phyloP scores from a whole-genome alignment of 2,113 vertebrate species.

The Neodontobutis hainanensis region DNA sequence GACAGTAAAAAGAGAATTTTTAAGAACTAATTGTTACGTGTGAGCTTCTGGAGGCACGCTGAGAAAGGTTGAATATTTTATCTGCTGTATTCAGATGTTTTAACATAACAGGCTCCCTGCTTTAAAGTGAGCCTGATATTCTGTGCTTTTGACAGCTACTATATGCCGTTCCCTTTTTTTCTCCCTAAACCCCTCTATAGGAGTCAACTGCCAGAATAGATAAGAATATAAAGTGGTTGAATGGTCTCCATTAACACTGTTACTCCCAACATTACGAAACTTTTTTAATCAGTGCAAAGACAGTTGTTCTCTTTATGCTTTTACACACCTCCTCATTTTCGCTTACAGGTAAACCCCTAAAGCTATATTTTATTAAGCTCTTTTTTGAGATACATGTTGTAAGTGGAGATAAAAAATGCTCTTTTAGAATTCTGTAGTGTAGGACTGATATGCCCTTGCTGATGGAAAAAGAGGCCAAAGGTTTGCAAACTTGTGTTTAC shows the following conservation, averaged over 20 bases:
- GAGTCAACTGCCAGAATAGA: neutral
- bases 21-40: neutral
- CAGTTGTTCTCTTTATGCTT: neutral
- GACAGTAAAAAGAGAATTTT: neutral
- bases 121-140: slow-evolving; percentile 26
- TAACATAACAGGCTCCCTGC: slow-evolving; percentile 13
- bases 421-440: neutral
- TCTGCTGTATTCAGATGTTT: slow-evolving; percentile 23
- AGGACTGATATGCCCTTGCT: no score
- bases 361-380: no score
- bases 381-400: neutral
- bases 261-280: neutral
- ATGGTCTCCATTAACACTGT: neutral
- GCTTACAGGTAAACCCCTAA: no score
- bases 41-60: neutral
- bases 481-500: no score
- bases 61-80: slow-evolving; percentile 9
- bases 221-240: neutral
- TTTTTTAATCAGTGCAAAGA: neutral
- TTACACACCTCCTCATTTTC: no score
- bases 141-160: slow-evolving; percentile 13
- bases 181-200: neutral
- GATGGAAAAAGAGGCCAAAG: no score
- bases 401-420: neutral
- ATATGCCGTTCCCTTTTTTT: neutral